Conservation (phyloP, 2,113 vertebrate genomes). For the Muntiacus muntjak region DNA sequence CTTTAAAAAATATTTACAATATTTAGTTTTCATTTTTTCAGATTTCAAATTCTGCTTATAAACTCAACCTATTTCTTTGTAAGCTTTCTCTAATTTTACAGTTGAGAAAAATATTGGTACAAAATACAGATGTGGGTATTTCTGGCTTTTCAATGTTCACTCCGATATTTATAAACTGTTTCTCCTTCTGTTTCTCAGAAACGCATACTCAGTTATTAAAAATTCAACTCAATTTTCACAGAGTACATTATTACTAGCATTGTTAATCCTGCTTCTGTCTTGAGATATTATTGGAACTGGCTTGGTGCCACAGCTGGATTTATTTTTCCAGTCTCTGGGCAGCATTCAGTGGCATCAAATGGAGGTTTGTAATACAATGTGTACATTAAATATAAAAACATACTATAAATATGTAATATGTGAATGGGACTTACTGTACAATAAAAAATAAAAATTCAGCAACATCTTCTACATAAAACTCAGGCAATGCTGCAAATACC, state of each 20-base stretch:
- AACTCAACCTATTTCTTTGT: neutral
- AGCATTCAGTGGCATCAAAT: neutral
- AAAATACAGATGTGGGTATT: neutral
- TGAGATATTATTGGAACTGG: neutral
- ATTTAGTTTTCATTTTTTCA: neutral
- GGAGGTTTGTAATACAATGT: neutral
- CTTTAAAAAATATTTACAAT: neutral
- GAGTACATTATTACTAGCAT: neutral
- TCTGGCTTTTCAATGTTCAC: neutral
- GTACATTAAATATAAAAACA: neutral
- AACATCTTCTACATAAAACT: slow-evolving; percentile 99
- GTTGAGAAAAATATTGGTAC: neutral
- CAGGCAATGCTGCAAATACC: slow-evolving; percentile 96
- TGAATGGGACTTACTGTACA: slow-evolving; percentile 93
- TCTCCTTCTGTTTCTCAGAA: slow-evolving; percentile 21
- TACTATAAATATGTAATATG: neutral
- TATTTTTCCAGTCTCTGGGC: slow-evolving; percentile 1
- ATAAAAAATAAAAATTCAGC: slow-evolving; percentile 99
- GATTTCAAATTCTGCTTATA: neutral
- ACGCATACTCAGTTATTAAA: neutral
- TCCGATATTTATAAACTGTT: neutral
- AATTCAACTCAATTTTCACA: neutral
- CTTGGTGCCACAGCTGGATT: neutral
- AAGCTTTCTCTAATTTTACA: neutral
- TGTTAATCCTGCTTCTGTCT: neutral